Conservation (phyloP, 2,113 vertebrate genomes). For the Calidris pugnax region DNA sequence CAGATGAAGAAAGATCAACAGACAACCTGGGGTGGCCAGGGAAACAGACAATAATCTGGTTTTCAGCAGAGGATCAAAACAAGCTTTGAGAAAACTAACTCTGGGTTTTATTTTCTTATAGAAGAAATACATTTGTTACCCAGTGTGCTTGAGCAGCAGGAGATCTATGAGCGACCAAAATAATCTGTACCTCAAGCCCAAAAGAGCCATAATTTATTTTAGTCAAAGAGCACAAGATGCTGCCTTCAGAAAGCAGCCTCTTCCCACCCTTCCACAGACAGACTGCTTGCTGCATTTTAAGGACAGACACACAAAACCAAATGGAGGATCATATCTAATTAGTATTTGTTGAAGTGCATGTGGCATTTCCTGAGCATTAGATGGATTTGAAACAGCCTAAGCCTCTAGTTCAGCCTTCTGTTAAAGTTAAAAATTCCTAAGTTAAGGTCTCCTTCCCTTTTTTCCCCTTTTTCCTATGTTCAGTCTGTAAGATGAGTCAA, state of each 20-base stretch:
- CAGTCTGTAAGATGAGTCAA: not conserved
- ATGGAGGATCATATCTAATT: not conserved
- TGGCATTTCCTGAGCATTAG: not conserved
- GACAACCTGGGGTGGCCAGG: not conserved
- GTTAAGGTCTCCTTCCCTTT: not conserved
- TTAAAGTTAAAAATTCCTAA: not conserved
- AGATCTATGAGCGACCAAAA: constrained; percentile 23
- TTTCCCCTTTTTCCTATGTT: not conserved
- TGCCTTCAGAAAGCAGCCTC: not conserved
- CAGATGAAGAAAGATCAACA: not conserved
- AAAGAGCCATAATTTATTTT: constrained; percentile 22
- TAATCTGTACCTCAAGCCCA: not conserved
- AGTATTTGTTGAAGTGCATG: not conserved
- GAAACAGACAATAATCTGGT: constrained; percentile 30
- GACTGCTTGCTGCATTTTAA: not conserved
- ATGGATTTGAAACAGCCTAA: not conserved
- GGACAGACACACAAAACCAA: not conserved
- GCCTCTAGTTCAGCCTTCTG: not conserved
- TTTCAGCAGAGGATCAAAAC: constrained; percentile 43
- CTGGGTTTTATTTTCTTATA: constrained; percentile 32
- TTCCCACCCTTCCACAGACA: not conserved
- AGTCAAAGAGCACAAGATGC: not conserved
- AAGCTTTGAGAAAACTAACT: not conserved
- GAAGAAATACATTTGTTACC: constrained; percentile 53
- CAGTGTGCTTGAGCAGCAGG: constrained; percentile 8